Evolutionary conservation across 2,888 invertebrate species (phyloP).

Genomic region (Andrena chrysosceles): DNA sequence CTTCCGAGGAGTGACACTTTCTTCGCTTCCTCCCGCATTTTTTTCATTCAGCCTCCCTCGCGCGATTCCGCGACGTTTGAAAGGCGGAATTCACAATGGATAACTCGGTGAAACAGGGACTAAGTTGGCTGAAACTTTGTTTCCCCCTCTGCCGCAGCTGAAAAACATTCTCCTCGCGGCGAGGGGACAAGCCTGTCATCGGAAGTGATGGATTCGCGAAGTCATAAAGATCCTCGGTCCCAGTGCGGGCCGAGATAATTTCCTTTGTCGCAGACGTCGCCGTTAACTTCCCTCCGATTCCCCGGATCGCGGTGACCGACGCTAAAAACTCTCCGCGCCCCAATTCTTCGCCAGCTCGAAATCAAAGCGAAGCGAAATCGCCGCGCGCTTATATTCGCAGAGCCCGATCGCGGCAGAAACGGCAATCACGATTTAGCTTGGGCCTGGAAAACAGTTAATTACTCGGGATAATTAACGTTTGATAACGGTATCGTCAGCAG

Average conservation of each 20-base stretch:
- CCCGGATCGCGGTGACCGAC: not conserved
- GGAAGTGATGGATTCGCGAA: conserved; percentile 1
- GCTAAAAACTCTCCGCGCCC: conserved; percentile 2
- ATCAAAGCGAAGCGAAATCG: no score
- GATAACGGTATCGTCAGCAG: not conserved
- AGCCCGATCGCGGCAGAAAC: no score
- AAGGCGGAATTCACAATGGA: no score
- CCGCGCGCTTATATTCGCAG: no score
- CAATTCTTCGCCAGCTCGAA: no score
- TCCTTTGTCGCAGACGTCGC: not conserved
- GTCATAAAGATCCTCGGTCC: not conserved
- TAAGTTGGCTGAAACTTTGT: no score
- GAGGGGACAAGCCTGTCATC: not conserved
- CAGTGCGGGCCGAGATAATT: not conserved
- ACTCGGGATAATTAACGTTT: not conserved
- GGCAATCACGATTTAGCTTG: no score
- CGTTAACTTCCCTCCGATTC: not conserved
- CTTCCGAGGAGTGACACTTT: conserved; percentile 35
- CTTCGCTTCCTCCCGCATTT: not conserved
- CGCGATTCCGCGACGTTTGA: no score
- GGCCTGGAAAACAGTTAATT: not conserved
- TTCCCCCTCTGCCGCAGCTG: no score
- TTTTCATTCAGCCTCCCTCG: not conserved
- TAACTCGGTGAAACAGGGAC: no score
- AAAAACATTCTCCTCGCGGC: no score